Base-by-base conservation (phyloP, 2,888 invertebrate species). In the Drosophila antonietae region DNA sequence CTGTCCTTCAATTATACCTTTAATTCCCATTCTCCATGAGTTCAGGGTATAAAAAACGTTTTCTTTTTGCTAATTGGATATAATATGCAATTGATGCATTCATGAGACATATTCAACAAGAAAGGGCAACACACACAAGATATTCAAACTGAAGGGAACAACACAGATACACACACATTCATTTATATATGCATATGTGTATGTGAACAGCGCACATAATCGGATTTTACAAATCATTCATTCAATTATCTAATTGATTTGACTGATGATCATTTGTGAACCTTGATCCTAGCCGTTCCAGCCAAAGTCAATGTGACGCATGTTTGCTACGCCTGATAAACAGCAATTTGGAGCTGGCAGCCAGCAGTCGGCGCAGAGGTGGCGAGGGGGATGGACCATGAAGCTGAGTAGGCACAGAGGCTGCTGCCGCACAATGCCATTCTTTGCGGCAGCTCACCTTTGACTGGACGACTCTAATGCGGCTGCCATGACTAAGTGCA, bases 181-280 rank as follows among this genome's bases (percentile, higher is more conserved):
- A 35, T 10, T 10, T 10, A 52, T 15, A 41, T 37, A 33, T 28
- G 44, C 28, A 28, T 5, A 28, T 56, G 56, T 31, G 41, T 41
- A 58, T 58, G 37, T 51, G 41, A 55, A 56, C 49, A 58, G 67
- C 68, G 73, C 67, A 58, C 65, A 79, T 90, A 90, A 90, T 86
- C 89, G 88, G 91, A 88, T 90, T 90, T 90, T 63, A 73, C 75
- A 83, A 89, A 89, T 88, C 89, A 89, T 80, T 90, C 90, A 86
- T 86, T 78, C 84, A 82, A 89, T 87, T 89, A 88, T 88, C 81
- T 88, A 83, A 81, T 88, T 90, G 89, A 88, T 89, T 83, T 90
- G 90, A 90, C 89, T 88, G 90, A 90, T 90, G 88, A 86, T 81
- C 81, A 87, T 89, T 89, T 82, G 70, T 88, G 87, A 90, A 78